Evolutionary conservation across 2,797 vertebrate species (phyloP).

Genomic region (Chloroceryle inda): DNA sequence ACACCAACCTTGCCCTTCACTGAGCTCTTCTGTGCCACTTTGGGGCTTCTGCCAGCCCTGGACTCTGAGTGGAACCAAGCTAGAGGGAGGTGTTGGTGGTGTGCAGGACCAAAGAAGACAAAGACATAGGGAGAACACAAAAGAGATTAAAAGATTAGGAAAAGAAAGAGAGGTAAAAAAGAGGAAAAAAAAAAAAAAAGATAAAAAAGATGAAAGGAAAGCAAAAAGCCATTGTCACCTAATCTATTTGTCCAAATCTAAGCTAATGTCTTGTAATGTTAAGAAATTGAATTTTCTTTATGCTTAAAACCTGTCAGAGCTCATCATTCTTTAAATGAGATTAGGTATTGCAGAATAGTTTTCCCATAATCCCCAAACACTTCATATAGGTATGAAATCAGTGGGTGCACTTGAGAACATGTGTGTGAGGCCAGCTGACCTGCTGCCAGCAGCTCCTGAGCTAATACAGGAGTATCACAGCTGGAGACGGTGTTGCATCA

Average conservation of each 20-base stretch:
- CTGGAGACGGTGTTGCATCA: not conserved
- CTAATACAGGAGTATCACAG: no score
- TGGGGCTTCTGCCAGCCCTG: not conserved
- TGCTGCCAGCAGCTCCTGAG: not conserved
- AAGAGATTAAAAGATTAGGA: not conserved
- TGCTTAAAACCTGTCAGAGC: not conserved
- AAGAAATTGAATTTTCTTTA: not conserved
- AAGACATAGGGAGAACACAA: not conserved
- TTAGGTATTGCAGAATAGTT: not conserved
- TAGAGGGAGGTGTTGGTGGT: not conserved
- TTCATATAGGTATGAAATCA: not conserved
- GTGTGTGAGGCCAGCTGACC: accelerated
- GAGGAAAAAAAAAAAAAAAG: not conserved
- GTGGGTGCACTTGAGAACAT: not conserved
- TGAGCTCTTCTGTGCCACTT: not conserved
- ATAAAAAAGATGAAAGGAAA: not conserved
- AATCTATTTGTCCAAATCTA: not conserved
- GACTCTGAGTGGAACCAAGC: not conserved
- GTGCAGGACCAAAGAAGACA: not conserved
- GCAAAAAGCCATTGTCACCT: not conserved
- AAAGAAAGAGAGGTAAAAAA: not conserved
- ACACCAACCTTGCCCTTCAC: not conserved
- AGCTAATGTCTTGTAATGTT: not conserved
- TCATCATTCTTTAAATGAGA: not conserved
- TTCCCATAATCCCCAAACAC: not conserved